Evolutionary conservation across 1,140 invertebrate genomes (phyloP).

Genomic region (Pachypeltis micranthus): DNA sequence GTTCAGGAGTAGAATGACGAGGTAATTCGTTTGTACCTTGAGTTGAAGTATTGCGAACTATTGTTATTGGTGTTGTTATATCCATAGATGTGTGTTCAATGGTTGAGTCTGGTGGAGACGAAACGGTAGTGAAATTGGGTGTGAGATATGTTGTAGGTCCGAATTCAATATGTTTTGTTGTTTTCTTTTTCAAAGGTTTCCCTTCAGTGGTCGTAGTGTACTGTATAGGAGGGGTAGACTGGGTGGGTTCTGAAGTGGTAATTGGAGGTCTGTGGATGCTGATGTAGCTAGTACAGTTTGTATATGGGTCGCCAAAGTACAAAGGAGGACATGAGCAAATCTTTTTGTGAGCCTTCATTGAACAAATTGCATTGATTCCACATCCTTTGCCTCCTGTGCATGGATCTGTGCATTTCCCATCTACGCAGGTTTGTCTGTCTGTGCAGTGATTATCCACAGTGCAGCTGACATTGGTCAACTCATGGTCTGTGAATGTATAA

Average conservation of each 20-base stretch:
- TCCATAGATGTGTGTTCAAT: neutral
- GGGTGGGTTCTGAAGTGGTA: neutral
- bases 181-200: neutral
- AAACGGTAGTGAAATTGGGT: neutral
- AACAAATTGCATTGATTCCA: slow-evolving; percentile 45
- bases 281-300: slow-evolving; percentile 29
- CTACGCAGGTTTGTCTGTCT: slow-evolving; percentile 48
- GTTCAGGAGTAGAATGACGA: neutral
- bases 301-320: slow-evolving; percentile 32
- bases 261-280: neutral
- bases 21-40: neutral
- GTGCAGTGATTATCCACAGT: slow-evolving; percentile 51
- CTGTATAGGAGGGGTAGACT: too few relatives aligned
- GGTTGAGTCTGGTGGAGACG: neutral
- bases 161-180: slow-evolving; percentile 1
- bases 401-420: slow-evolving; percentile 50
- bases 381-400: slow-evolving; percentile 42
- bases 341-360: slow-evolving; percentile 41
- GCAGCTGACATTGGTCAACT: slow-evolving; percentile 33
- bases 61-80: neutral
- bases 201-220: neutral
- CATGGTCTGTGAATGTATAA: slow-evolving; percentile 24
- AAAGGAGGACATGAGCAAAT: slow-evolving; percentile 38
- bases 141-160: neutral
- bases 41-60: neutral